A percentile compares a stretch with the other conserved stretches of the same genome.
Conservation (phyloP, 2,797 vertebrate genomes). For the Coendou prehensilis region DNA sequence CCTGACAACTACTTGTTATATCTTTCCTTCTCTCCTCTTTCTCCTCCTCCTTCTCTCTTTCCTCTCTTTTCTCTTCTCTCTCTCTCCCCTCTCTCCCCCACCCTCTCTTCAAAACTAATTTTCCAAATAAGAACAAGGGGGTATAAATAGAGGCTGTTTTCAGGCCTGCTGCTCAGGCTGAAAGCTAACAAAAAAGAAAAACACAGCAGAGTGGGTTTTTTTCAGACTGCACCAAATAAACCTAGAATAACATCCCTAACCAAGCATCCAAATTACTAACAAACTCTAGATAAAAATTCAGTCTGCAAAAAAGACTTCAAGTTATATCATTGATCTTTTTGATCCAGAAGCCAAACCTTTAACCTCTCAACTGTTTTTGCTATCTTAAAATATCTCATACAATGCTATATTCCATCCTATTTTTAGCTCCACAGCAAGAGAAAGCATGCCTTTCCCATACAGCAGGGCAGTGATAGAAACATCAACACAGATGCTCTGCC, state of each 20-base stretch:
- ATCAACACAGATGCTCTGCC: conserved; percentile 95
- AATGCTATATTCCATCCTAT: conserved; percentile 90
- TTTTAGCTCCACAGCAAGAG: conserved; percentile 90
- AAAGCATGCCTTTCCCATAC: conserved; percentile 92
- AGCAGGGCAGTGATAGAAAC: conserved; percentile 90
- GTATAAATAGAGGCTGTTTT: conserved; percentile 86
- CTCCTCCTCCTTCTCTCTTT: conserved; percentile 68
- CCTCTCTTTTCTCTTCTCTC: neutral
- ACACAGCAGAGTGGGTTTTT: conserved; percentile 77
- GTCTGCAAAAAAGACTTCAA: conserved; percentile 83
- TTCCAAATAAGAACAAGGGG: conserved; percentile 86
- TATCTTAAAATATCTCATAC: conserved; percentile 91
- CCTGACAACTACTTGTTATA: conserved; percentile 75
- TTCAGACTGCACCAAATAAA: conserved; percentile 77
- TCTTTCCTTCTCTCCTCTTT: neutral
- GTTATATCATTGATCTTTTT: conserved; percentile 86
- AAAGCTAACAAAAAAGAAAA: conserved; percentile 85
- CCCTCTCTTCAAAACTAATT: conserved; percentile 83
- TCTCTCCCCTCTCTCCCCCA: neutral
- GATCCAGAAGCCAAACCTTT: conserved; percentile 90
- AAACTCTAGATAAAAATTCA: conserved; percentile 87
- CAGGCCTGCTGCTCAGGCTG: conserved; percentile 85
- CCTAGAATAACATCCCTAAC: conserved; percentile 83
- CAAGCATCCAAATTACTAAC: conserved; percentile 82
- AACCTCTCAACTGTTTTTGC: conserved; percentile 91